These are phyloP conservation scores for Egretta garzetta DNA, from an alignment of 2,113 vertebrate genomes.

Conservation along the genomic window DNA sequence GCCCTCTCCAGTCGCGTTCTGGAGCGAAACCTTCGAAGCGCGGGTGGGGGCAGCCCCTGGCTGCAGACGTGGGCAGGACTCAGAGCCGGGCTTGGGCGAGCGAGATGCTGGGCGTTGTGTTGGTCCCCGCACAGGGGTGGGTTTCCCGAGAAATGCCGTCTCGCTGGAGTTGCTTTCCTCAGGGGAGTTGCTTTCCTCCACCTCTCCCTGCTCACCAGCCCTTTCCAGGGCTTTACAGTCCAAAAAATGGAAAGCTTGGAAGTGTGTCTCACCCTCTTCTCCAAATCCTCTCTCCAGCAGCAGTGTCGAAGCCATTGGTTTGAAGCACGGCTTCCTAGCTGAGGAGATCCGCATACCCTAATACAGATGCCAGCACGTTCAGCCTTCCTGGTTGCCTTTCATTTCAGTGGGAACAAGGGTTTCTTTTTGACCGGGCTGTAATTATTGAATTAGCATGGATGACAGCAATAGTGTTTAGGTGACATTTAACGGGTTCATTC, in stretches of 20 bases:
- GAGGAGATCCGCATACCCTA: rapidly evolving
- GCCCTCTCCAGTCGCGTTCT: not conserved
- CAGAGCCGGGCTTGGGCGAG: not conserved
- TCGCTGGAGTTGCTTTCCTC: not conserved
- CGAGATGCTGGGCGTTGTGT: not conserved
- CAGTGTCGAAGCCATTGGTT: not conserved
- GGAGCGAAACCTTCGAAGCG: too few relatives aligned
- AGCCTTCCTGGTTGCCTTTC: not conserved
- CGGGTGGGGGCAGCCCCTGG: too few relatives aligned
- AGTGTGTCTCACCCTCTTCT: not conserved
- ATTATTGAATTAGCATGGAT: not conserved
- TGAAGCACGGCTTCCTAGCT: not conserved
- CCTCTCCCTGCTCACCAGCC: not conserved
- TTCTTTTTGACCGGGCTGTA: not conserved
- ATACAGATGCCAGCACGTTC: rapidly evolving
- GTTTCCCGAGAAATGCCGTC: not conserved
- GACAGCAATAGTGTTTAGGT: not conserved
- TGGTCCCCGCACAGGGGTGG: not conserved
- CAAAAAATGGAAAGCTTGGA: too few relatives aligned
- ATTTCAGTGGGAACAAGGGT: rapidly evolving
- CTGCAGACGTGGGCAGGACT: not conserved
- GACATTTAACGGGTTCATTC: not conserved
- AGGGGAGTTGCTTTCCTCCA: not conserved
- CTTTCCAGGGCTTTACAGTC: not conserved
- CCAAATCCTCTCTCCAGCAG: rapidly evolving